Evolutionary conservation across 2,113 vertebrate genomes (phyloP), one percentile per base, ranked within the genome.

Genomic region (Ctenomys sociabilis): DNA sequence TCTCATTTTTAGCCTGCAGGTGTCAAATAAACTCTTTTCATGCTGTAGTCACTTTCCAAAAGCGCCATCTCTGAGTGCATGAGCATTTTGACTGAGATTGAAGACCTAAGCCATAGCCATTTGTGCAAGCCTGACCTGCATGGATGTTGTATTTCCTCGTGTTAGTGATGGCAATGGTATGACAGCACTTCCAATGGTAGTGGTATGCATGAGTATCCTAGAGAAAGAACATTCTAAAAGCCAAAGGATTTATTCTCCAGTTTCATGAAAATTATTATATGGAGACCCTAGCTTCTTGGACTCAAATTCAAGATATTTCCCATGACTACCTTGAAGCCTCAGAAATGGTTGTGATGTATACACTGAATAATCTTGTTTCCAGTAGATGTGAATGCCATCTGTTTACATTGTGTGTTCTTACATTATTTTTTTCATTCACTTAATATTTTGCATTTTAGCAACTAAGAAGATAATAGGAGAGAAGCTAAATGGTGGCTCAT

Each of bases 121-220:
- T 94, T 30, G 85, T 72, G 5, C 7, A 85, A 45, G 10, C 35
- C 11, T 35, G 8, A 35, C 7, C 9, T 64, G 14, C 26, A 43
- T 1, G 3, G 75, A 24, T n/a, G 26, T 77, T 70, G 73, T 2
- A 1, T 0, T 19, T 88, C 3, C 28, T 88, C 10, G 1, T 12
- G 22, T 88, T 26, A 37, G 17, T 1, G 37, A 16, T 49, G 59
- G 19, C 22, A 24, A 57, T 57, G 32, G 54, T 3, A 10, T 4
- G 19, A 3, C 21, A 3, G 1, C 21, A 7, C 0, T 5, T n/a
- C 12, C 28, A 16, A 37, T 2, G 12, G 24, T 3, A n/a, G 21
- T 9, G 12, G 43, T 14, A 3, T 0, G 0, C 19, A 35, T 8
- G 28, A 43, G 3, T 40, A 54, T 9, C 77, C 8, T n/a, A 26